A percentile compares a stretch with the other conserved stretches of the same genome.
Conservation (phyloP, 2,113 vertebrate species). For the Dasyurus viverrinus region DNA sequence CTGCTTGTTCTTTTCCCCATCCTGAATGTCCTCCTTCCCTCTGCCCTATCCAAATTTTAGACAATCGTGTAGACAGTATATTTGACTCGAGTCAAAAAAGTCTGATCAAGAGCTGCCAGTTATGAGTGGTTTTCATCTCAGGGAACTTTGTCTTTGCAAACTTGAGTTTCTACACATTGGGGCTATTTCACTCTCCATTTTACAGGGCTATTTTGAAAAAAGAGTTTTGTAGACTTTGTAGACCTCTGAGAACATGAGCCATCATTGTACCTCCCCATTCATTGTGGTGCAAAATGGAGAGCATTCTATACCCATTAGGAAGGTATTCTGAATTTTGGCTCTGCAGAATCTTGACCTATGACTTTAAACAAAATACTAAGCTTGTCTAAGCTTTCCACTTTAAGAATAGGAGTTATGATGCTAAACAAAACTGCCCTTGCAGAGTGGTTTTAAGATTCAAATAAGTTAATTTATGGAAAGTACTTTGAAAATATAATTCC, state of each 20-base stretch:
- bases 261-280: neutral
- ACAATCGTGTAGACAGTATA: neutral
- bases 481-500: neutral
- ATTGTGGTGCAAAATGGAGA: neutral
- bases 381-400: too few species aligned
- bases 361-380: neutral
- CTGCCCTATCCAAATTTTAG: neutral
- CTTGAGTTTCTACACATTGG: neutral
- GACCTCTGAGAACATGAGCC: neutral
- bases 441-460: neutral
- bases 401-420: neutral
- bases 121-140: neutral
- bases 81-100: neutral
- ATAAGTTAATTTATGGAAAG: neutral
- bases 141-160: neutral
- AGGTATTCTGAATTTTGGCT: neutral
- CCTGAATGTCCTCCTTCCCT: neutral
- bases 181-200: neutral
- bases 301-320: neutral
- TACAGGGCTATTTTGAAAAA: neutral
- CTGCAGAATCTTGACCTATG: neutral
- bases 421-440: neutral
- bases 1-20: neutral
- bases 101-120: neutral
- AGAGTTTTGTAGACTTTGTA: neutral